phyloP scores from a whole-genome alignment of 2,888 invertebrate species.

The Glaucopsyche alexis region DNA sequence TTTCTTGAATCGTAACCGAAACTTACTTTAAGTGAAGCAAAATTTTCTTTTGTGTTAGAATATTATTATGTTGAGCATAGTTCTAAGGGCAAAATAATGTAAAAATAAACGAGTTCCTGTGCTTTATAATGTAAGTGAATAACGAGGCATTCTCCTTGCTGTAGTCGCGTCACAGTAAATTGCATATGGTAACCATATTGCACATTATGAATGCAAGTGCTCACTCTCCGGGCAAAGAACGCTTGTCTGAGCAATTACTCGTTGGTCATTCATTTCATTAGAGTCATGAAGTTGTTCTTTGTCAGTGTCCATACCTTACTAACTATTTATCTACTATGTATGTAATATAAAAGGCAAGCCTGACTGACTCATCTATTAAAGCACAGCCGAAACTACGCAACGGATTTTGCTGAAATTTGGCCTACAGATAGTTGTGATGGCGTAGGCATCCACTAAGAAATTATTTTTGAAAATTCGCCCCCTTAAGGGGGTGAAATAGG shows the following conservation, averaged over 20 bases:
- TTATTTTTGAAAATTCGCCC: too few relatives aligned
- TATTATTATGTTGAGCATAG: neutral
- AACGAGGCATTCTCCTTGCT: constrained; percentile 10
- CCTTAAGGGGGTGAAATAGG: too few relatives aligned
- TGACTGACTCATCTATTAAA: too few relatives aligned
- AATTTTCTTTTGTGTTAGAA: neutral
- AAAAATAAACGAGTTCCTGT: neutral
- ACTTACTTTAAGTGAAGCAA: too few relatives aligned
- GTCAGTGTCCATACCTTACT: neutral
- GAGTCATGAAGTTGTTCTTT: neutral
- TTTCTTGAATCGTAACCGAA: too few relatives aligned
- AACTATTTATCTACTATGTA: too few relatives aligned
- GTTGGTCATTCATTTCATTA: constrained; percentile 28
- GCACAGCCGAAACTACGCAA: too few relatives aligned
- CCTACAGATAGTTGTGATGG: too few relatives aligned
- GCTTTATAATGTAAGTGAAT: constrained; percentile 13
- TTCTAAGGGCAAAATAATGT: constrained; percentile 4
- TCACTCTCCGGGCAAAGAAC: constrained; percentile 31
- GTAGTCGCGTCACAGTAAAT: constrained; percentile 16
- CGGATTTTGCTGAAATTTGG: too few relatives aligned
- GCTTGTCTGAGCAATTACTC: constrained; percentile 30
- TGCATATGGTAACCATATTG: constrained; percentile 18
- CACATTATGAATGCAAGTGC: constrained; percentile 36
- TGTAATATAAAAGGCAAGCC: too few relatives aligned
- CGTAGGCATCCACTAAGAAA: too few relatives aligned